phyloP scores from a whole-genome alignment of 2,888 invertebrate genomes.

The Watsonalla binaria region DNA sequence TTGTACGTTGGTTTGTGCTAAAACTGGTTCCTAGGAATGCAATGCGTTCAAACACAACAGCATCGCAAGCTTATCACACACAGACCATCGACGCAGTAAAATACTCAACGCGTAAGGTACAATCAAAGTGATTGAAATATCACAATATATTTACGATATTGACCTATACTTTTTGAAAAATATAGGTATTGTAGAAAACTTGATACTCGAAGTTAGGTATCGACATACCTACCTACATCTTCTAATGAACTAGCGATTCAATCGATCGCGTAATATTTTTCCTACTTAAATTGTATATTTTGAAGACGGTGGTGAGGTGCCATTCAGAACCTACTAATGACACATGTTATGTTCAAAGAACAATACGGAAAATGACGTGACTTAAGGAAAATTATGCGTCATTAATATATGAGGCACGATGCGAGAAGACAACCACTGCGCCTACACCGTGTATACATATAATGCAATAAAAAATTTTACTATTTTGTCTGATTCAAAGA shows the following conservation, averaged over 20 bases:
- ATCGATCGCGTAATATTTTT: no score
- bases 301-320: no score
- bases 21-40: conserved; percentile 68
- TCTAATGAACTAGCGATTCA: no score
- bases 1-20: conserved; percentile 43
- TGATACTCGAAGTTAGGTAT: no score
- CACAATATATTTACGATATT: no score
- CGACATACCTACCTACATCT: no score
- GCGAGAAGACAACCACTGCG: background rate
- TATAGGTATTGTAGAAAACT: no score
- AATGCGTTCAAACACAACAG: conserved; percentile 27
- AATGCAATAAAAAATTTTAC: background rate
- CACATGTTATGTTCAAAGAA: background rate
- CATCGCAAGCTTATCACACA: conserved; percentile 28
- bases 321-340: no score
- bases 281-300: no score
- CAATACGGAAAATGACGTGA: background rate
- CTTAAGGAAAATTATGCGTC: background rate
- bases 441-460: no score
- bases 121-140: no score
- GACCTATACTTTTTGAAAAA: no score
- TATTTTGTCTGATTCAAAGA: background rate
- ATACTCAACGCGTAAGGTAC: background rate
- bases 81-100: conserved; percentile 23
- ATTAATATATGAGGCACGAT: background rate